These are phyloP conservation scores for Poeciliopsis turrubarensis DNA, from an alignment of 2,113 vertebrate genomes.

Conservation along the genomic window DNA sequence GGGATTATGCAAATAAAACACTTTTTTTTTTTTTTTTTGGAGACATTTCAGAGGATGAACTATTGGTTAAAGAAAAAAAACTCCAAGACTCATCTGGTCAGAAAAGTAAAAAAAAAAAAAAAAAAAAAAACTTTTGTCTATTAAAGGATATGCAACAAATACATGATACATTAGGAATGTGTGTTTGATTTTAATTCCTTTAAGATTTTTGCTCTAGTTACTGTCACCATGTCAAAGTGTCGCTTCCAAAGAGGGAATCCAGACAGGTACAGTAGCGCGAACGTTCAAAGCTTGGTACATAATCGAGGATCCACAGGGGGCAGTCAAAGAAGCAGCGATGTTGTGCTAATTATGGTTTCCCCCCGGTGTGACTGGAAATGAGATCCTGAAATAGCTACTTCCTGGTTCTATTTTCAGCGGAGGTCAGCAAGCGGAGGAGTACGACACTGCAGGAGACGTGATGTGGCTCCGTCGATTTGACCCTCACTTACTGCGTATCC, in stretches of 20 bases:
- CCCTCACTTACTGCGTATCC: conserved; percentile 76
- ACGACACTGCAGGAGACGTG: conserved; percentile 63
- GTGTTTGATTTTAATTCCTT: neutral
- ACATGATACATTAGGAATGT: neutral
- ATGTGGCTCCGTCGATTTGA: conserved; percentile 69
- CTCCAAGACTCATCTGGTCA: neutral
- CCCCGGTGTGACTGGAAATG: conserved; percentile 75
- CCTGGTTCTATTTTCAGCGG: conserved; percentile 78
- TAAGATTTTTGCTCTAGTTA: no score
- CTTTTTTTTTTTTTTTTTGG: neutral
- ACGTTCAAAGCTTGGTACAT: neutral
- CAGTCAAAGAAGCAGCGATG: conserved; percentile 46
- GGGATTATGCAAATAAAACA: neutral
- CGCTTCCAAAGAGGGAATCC: conserved; percentile 7
- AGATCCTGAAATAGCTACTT: conserved; percentile 73
- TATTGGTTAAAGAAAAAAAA: neutral
- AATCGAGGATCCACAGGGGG: conserved; percentile 25
- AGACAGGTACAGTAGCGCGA: neutral
- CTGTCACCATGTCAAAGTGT: neutral
- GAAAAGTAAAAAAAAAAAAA: no score
- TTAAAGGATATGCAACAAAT: neutral
- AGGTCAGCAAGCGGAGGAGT: conserved; percentile 75
- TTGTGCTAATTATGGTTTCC: conserved; percentile 72
- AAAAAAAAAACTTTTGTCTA: neutral
- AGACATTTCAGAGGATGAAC: neutral